These are phyloP conservation scores for Odontophorus gujanensis DNA, from an alignment of 2,113 vertebrate species.

Conservation along the genomic window DNA sequence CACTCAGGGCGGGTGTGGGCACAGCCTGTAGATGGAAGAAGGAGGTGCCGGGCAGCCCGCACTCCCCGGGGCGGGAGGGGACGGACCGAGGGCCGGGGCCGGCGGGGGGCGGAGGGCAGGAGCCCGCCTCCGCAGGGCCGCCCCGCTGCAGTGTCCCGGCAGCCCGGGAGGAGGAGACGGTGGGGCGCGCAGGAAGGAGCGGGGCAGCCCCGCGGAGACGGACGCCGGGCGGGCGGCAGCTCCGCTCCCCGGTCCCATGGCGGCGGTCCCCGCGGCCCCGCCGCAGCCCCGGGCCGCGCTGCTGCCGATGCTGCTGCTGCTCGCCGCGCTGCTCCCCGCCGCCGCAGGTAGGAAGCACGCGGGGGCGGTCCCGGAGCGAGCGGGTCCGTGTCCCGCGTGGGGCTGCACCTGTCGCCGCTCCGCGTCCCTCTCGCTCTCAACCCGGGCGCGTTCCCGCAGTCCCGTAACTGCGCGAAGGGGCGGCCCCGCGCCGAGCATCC, in stretches of 20 bases:
- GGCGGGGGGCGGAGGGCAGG: background rate
- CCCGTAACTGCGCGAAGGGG: background rate
- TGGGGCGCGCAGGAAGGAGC: constrained; percentile 23
- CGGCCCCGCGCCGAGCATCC: background rate
- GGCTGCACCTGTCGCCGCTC: background rate
- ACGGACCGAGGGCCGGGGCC: background rate
- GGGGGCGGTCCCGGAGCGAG: too few species aligned
- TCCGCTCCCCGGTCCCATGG: constrained; percentile 55
- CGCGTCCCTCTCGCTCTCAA: background rate
- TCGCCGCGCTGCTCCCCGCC: constrained; percentile 18
- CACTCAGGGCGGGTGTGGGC: background rate
- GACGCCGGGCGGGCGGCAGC: background rate
- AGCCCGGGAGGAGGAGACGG: constrained; percentile 64
- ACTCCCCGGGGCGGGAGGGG: too few species aligned
- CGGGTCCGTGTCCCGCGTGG: too few species aligned
- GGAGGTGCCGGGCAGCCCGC: background rate
- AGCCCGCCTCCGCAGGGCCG: background rate
- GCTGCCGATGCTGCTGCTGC: constrained; percentile 57
- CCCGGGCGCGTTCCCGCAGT: background rate
- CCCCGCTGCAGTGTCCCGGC: background rate
- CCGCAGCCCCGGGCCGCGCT: constrained; percentile 42
- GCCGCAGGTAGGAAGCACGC: constrained; percentile 66
- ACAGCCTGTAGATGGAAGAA: background rate
- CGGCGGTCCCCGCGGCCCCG: constrained; percentile 7
- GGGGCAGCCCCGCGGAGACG: background rate